These are phyloP conservation scores for Nothocercus nigrocapillus DNA, from an alignment of 2,113 vertebrate species.

Conservation along the genomic window DNA sequence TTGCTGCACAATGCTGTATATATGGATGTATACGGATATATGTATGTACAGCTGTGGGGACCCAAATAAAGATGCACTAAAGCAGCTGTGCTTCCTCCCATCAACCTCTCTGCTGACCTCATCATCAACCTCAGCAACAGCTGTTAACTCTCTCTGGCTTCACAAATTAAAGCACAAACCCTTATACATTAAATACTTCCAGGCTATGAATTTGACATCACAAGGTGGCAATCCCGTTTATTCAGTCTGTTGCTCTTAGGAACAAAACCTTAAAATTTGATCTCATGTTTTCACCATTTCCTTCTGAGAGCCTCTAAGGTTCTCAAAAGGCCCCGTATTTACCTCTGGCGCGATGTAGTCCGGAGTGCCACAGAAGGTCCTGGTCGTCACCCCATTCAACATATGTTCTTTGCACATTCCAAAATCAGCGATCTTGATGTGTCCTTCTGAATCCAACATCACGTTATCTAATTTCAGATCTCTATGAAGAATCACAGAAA, in stretches of 20 bases:
- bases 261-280: neutral
- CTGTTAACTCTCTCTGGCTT: neutral
- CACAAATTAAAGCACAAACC: neutral
- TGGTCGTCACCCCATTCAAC: constrained; percentile 86
- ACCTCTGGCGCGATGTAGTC: constrained; percentile 99
- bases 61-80: neutral
- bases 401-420: constrained; percentile 99
- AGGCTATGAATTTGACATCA: neutral
- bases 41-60: neutral
- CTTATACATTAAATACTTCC: neutral
- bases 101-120: neutral
- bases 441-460: constrained; percentile 95
- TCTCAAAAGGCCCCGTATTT: constrained; percentile 1
- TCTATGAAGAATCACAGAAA: constrained; percentile 73
- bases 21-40: neutral
- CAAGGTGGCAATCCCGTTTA: neutral
- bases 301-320: neutral
- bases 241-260: neutral
- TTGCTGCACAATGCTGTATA: neutral
- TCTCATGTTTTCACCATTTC: neutral
- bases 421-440: constrained; percentile 98
- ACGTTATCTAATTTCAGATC: constrained; percentile 97
- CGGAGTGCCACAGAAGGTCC: constrained; percentile 97
- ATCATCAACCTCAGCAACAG: neutral
- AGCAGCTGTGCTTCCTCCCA: neutral